Evolutionary conservation across 2,888 invertebrate species (phyloP).

Genomic region (Drosophila lacicola): DNA sequence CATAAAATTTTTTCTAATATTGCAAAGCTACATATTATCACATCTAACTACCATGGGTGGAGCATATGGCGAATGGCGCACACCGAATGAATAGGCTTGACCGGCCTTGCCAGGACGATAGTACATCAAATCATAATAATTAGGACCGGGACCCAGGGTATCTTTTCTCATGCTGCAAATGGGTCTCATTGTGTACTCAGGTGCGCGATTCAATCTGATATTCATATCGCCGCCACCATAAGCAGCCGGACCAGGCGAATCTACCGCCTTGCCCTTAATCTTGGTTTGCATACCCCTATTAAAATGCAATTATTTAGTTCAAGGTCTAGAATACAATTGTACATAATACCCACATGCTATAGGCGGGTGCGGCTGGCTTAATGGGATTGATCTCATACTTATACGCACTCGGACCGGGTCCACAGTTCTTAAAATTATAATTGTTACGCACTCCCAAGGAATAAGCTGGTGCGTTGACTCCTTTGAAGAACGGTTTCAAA

Average conservation of each 20-base stretch:
- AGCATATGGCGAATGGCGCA: slow-evolving; percentile 77
- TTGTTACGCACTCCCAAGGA: slow-evolving; percentile 85
- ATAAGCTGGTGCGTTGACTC: slow-evolving; percentile 85
- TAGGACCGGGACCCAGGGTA: slow-evolving; percentile 76
- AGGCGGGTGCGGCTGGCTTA: slow-evolving; percentile 74
- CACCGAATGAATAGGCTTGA: slow-evolving; percentile 81
- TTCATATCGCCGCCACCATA: slow-evolving; percentile 76
- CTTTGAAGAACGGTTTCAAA: slow-evolving; percentile 70
- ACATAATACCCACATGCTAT: slow-evolving; percentile 77
- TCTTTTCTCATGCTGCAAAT: slow-evolving; percentile 28
- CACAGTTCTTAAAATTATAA: slow-evolving; percentile 54
- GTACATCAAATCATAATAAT: slow-evolving; percentile 77
- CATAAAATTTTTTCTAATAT: slow-evolving; percentile 63
- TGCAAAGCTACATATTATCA: slow-evolving; percentile 81
- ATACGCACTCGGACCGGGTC: slow-evolving; percentile 83
- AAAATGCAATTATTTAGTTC: not conserved
- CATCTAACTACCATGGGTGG: slow-evolving; percentile 83
- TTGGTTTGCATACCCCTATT: slow-evolving; percentile 73
- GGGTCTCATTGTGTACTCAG: slow-evolving; percentile 75
- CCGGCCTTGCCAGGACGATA: slow-evolving; percentile 79
- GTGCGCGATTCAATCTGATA: slow-evolving; percentile 63
- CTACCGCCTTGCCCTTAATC: slow-evolving; percentile 19
- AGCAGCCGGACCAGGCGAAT: slow-evolving; percentile 83
- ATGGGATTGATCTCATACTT: slow-evolving; percentile 63
- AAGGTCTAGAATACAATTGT: accelerated